Base-by-base conservation (phyloP, 2,888 invertebrate species). In the Brenthis hecate region DNA sequence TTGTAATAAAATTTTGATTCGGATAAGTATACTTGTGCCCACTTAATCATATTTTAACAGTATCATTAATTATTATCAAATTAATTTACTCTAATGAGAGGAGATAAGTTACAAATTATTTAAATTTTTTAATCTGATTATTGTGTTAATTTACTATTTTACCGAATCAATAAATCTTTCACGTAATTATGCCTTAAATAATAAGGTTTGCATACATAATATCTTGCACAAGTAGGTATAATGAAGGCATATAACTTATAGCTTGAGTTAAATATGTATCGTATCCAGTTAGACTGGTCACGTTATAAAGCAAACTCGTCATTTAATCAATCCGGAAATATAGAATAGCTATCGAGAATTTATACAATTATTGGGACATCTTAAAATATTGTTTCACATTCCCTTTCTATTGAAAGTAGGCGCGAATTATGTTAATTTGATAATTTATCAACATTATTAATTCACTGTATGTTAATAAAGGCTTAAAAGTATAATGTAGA, bases 1-100 rank as follows among this genome's bases (percentile, higher is more conserved):
- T 69, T 69, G 62, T 50, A 55, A 62, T 67, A 50, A 66, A 56
- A 61, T 61, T 57, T 28, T 63, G 56, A 71, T 65, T 65, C 55
- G 28, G 43, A 69, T 65, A 69, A 67, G 54, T 54, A 65, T 72
- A 50, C 67, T 66, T 65, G 62, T 19, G 23, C 4, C 47, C 50
- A 23, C 13, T 50, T 58, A 51, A 56, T 69, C 68, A 51, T 56
- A 47, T 51, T 53, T n/a, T 67, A 43, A 50, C 13, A 23, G 61
- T 56, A 32, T 56, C 19, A 51, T 56, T n/a, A 43, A 51, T 56
- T 50, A 67, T 67, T 51, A n/a, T 53, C 36, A 53, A 62, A 51
- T 54, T 56, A 56, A 67, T 55, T 51, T 1, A 56, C 16, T 23
- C 2, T 62, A 51, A 62, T 51, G 61, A 43, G 43, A 43, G 13